Conservation (phyloP, 2,113 vertebrate genomes). For the Enhydra lutris region DNA sequence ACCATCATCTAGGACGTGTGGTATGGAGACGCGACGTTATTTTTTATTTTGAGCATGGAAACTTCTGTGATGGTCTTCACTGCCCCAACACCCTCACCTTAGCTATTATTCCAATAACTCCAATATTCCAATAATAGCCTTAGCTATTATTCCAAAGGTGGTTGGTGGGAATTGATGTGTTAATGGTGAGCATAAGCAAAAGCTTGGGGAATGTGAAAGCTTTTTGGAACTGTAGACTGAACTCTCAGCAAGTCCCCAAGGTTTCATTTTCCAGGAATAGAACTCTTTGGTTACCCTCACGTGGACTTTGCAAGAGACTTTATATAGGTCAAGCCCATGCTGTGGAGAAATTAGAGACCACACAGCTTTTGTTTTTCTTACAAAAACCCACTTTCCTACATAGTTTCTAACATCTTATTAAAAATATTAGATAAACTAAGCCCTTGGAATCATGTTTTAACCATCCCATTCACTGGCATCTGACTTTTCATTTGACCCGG, state of each 20-base stretch:
- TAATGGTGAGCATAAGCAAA: neutral
- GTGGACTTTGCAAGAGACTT: conserved; percentile 3
- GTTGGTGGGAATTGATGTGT: neutral
- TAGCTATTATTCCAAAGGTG: neutral
- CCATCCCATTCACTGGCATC: neutral
- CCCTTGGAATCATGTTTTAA: neutral
- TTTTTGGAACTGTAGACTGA: conserved; percentile 62
- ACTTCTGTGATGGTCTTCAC: neutral
- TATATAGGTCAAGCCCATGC: conserved; percentile 46
- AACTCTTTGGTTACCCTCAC: conserved; percentile 13
- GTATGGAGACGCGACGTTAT: neutral
- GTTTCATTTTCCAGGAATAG: conserved; percentile 52
- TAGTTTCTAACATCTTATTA: conserved; percentile 3
- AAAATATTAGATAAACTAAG: conserved; percentile 21
- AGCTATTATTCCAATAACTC: neutral
- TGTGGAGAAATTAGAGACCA: conserved; percentile 14
- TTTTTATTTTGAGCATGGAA: conserved; percentile 30
- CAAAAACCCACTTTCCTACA: neutral
- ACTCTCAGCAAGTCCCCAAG: neutral
- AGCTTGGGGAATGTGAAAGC: neutral
- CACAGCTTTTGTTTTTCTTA: conserved; percentile 44
- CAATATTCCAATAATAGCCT: too few relatives aligned
- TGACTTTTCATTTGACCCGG: neutral
- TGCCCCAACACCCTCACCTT: neutral
- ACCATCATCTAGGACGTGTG: neutral